Conservation (phyloP, 2,113 vertebrate genomes). For the Semicossyphus pulcher region DNA sequence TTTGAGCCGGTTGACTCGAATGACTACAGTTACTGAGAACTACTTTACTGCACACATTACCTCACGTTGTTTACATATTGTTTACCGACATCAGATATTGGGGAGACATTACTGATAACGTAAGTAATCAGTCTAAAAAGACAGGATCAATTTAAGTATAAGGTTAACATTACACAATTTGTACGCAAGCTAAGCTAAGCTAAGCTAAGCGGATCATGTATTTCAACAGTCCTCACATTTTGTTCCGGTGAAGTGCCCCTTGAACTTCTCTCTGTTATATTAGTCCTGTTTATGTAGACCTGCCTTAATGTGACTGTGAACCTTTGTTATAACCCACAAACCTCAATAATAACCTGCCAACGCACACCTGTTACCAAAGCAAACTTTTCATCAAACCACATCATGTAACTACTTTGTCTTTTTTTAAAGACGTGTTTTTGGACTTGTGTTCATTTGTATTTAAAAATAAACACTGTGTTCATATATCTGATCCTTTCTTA, state of each 20-base stretch:
- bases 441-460: conserved; percentile 34
- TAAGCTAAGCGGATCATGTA: too few relatives aligned
- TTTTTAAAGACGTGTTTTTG: conserved; percentile 36
- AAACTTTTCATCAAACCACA: conserved; percentile 5
- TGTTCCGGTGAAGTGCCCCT: conserved; percentile 36
- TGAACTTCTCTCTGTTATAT: conserved; percentile 12
- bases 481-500: neutral
- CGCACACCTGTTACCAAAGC: neutral
- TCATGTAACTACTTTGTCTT: conserved; percentile 16
- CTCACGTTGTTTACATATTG: too few relatives aligned
- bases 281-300: conserved; percentile 19
- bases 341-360: conserved; percentile 66
- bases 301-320: conserved; percentile 57
- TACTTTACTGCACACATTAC: too few relatives aligned
- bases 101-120: too few relatives aligned
- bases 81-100: too few relatives aligned
- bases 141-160: neutral
- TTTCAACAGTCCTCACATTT: too few relatives aligned
- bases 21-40: too few relatives aligned
- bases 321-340: conserved; percentile 14
- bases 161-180: neutral
- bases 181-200: neutral
- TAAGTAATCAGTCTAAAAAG: too few relatives aligned
- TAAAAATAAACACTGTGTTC: conserved; percentile 28
- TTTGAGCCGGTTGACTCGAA: too few relatives aligned